Base-by-base conservation (phyloP, 2,888 invertebrate genomes). In the Peribatodes rhomboidaria region DNA sequence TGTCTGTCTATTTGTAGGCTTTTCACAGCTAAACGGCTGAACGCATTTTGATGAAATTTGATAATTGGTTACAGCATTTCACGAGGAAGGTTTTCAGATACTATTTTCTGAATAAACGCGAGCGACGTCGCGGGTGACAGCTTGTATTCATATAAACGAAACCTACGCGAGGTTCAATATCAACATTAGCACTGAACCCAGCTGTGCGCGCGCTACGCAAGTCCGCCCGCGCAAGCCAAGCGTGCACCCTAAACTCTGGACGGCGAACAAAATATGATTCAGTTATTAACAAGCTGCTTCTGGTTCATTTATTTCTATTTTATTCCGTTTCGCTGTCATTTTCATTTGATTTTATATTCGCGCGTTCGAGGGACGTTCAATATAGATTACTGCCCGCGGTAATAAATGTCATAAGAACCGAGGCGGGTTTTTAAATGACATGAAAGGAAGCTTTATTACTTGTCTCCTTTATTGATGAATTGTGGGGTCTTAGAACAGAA, bases 231-330 rank as follows among this genome's bases (percentile, higher is more conserved):
- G n/a, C n/a, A n/a, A 14, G 0, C 18, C 27, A 27, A 50, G 1
- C 13, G 9, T 20, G 4, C 18, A 13, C 13, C 35, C 50, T 50
- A 1, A 50, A 0, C 16, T 47, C 46, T 13, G 16, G 18, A 46
- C 37, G 54, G 58, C 18, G 49, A 58, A 39, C 41, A 52, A 55
- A 69, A 59, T 54, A 68, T 62, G 54, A 59, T 67, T 69, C 42
- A 35, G 59, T 60, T 71, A 67, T 71, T 65, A 67, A 65, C 65
- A 67, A 71, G 69, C 61, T 61, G 53, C 57, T 57, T 41, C 50
- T 52, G 58, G 66, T 66, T 59, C 62, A 62, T 66, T 66, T 58
- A 42, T 66, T 58, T 49, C 49, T 27, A 54, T 60, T 61, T 61
- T 58, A 61, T 66, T 65, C 50, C 53, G 44, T 64, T 59, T 59